A percentile compares a stretch with the other conserved stretches of the same genome.
phyloP scores from a whole-genome alignment of 2,888 invertebrate species.

The Opisthograptis luteolata region DNA sequence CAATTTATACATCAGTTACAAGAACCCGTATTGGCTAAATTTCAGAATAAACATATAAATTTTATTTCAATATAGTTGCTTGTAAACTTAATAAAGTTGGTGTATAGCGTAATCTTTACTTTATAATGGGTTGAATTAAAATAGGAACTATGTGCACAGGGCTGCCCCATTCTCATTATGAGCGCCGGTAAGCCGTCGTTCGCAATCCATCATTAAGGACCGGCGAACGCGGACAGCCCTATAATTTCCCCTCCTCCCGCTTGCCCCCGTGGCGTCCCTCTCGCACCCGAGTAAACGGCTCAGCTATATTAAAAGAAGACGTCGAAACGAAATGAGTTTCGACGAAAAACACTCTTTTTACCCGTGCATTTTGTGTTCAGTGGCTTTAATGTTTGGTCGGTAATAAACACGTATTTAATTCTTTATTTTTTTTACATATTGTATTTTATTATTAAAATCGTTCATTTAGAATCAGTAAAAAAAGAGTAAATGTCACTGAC shows the following conservation, averaged over 20 bases:
- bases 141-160: slow-evolving; percentile 51
- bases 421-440: slow-evolving; percentile 17
- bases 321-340: slow-evolving; percentile 66
- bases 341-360: slow-evolving; percentile 54
- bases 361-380: slow-evolving; percentile 54
- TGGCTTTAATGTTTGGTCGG: slow-evolving; percentile 43
- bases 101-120: slow-evolving; percentile 25
- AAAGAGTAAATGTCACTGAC: too few relatives aligned
- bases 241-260: slow-evolving; percentile 68
- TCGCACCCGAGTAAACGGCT: slow-evolving; percentile 45
- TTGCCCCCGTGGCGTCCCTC: slow-evolving; percentile 43
- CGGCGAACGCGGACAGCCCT: slow-evolving; percentile 70
- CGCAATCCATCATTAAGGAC: slow-evolving; percentile 76
- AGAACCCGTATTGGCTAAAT: not conserved
- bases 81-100: slow-evolving; percentile 13
- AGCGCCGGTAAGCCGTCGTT: slow-evolving; percentile 44
- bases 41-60: slow-evolving; percentile 8
- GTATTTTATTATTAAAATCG: slow-evolving; percentile 2
- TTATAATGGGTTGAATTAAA: slow-evolving; percentile 47
- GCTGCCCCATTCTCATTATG: slow-evolving; percentile 70
- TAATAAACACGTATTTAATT: slow-evolving; percentile 31
- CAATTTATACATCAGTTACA: slow-evolving; percentile 1
- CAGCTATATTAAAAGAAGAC: slow-evolving; percentile 71
- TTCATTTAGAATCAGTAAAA: not conserved
- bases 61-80: slow-evolving; percentile 16